Evolutionary conservation across 2,797 vertebrate species (phyloP), one percentile per base, ranked within the genome.

Genomic region (Antrozous pallidus): DNA sequence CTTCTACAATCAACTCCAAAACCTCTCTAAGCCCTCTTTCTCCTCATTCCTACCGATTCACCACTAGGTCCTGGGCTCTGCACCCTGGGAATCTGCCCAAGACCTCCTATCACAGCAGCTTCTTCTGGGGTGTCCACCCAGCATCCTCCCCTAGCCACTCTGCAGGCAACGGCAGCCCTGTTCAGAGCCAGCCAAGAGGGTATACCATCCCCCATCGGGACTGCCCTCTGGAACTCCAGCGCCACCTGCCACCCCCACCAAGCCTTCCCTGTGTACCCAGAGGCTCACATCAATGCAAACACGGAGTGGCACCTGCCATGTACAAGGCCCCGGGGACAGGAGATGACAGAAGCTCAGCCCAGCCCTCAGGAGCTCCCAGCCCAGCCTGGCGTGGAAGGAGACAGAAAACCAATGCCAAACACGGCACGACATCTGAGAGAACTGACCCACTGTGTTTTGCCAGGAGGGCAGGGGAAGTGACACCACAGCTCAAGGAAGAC

Each of bases 1-100:
- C n/a, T 93, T 51, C 71, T 65, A 14, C 13, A 26, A 84, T 67
- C 81, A 79, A 38, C 18, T 71, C 49, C 80, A 31, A 56, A 90
- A 42, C 47, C 13, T 28, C 42, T 38, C 71, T 12, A 42, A 85
- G 33, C 9, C 36, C 5, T 51, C 58, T 26, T 49, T 73, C 54
- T 77, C 54, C 40, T 45, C 54, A 17, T 31, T 54, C 20, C 28
- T 81, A 36, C 33, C 2, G 31, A 65, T n/a, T 56, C 40, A 22
- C 13, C 58, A 26, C 26, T 36, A 63, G 67, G 13, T 40, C 28
- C 54, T 56, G 36, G 42, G 58, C 40, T 80, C 31, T 45, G 26
- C 20, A 40, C 45, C 24, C 16, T 51, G 40, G 40, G 10, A 42
- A 51, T 47, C 47, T 78, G 20, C 42, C 74, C 70, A 33, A 65